A percentile compares a stretch with the other conserved stretches of the same genome.
These are phyloP conservation scores for Podarcis muralis DNA, from an alignment of 2,113 vertebrate species.

Conservation along the genomic window DNA sequence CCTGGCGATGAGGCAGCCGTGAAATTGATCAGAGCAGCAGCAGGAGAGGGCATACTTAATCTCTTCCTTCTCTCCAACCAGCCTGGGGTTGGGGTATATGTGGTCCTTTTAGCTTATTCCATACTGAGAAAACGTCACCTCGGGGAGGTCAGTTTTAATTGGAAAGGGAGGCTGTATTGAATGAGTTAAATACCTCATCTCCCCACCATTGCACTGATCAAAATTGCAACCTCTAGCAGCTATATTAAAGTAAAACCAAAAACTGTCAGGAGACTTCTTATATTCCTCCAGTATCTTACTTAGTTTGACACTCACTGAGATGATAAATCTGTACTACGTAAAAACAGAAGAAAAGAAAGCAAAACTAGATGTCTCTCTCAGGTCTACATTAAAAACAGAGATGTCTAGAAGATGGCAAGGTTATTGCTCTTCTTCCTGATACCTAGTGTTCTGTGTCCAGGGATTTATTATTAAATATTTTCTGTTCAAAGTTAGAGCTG, in stretches of 20 bases:
- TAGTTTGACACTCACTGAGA: neutral
- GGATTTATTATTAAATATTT: neutral
- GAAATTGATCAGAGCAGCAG: neutral
- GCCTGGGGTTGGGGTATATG: neutral
- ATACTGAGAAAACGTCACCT: neutral
- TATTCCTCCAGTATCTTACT: neutral
- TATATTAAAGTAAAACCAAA: neutral
- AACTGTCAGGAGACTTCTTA: neutral
- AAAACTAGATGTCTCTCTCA: neutral
- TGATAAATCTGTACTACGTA: neutral
- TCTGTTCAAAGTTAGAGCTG: too few relatives aligned
- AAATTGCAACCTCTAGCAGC: neutral
- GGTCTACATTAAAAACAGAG: neutral
- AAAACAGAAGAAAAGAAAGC: neutral
- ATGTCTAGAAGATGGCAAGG: neutral
- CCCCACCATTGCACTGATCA: neutral
- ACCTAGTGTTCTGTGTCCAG: neutral
- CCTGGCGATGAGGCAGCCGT: neutral
- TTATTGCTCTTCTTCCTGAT: neutral
- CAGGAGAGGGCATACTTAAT: neutral
- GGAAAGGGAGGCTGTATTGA: neutral
- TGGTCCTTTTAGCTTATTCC: neutral
- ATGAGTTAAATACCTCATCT: too few relatives aligned
- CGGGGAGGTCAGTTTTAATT: neutral
- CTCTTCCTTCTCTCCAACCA: too few relatives aligned